These are phyloP conservation scores for Eubucco bourcierii DNA, from an alignment of 2,113 vertebrate genomes.

Conservation along the genomic window DNA sequence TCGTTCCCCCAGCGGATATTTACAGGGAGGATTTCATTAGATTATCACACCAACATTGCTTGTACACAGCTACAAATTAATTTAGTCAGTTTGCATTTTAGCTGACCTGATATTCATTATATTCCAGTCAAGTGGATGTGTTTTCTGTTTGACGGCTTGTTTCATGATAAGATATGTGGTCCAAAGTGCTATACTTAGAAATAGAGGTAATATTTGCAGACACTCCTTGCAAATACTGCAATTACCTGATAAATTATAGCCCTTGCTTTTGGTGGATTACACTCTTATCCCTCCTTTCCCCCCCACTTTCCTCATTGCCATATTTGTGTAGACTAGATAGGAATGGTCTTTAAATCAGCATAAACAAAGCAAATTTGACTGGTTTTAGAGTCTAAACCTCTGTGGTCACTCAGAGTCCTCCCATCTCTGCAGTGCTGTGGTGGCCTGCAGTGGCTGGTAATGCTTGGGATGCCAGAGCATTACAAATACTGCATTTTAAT, in stretches of 20 bases:
- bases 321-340: not conserved
- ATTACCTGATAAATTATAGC: constrained; percentile 67
- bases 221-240: constrained; percentile 56
- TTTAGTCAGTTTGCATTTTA: constrained; percentile 47
- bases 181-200: constrained; percentile 19
- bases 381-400: constrained; percentile 7
- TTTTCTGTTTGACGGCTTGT: constrained; percentile 38
- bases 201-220: constrained; percentile 29
- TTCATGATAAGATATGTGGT: constrained; percentile 57
- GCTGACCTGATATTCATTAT: constrained; percentile 61
- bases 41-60: constrained; percentile 17
- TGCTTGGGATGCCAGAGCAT: constrained; percentile 20
- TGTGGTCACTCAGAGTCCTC: not conserved
- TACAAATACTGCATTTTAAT: constrained; percentile 9
- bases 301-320: not conserved
- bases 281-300: not conserved
- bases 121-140: constrained; percentile 35
- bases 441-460: not conserved
- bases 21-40: constrained; percentile 60
- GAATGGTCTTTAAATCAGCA: not conserved
- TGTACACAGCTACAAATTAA: constrained; percentile 50
- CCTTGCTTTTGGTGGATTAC: constrained; percentile 28
- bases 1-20: not conserved
- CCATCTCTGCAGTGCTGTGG: not conserved
- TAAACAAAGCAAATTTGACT: not conserved